A percentile compares a stretch with the other conserved stretches of the same genome.
Evolutionary conservation across 2,113 vertebrate genomes (phyloP).

Genomic region (Platysternon megacephalum): DNA sequence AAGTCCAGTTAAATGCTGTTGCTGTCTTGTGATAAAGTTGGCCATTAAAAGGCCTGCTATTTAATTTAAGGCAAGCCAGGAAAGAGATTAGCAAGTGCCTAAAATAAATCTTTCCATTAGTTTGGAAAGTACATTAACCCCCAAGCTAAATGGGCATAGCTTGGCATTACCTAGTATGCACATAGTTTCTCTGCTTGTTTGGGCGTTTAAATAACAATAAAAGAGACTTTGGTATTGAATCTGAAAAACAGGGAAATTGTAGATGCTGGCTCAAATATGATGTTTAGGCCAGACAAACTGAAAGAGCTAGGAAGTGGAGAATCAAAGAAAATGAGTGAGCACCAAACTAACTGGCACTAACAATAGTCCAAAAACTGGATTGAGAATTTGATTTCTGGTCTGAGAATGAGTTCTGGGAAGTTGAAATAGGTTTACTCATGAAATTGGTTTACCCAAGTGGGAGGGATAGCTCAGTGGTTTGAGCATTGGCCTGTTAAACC

Average conservation of each 20-base stretch:
- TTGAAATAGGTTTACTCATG: background rate
- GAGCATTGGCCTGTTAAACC: too few species aligned
- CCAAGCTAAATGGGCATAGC: background rate
- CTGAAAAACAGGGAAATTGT: background rate
- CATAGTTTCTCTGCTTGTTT: background rate
- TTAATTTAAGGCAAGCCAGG: constrained; percentile 47
- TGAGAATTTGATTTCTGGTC: background rate
- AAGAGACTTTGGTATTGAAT: background rate
- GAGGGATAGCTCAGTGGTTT: too few species aligned
- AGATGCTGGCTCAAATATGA: background rate
- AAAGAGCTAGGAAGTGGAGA: background rate
- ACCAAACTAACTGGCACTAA: background rate
- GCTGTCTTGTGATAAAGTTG: constrained; percentile 25
- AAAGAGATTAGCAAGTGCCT: constrained; percentile 17
- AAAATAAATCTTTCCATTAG: background rate
- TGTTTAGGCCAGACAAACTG: background rate
- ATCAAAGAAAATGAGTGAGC: background rate
- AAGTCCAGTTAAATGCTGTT: constrained; percentile 35
- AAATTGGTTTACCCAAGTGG: too few species aligned
- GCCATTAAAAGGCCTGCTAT: background rate
- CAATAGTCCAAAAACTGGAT: background rate
- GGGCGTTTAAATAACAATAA: background rate
- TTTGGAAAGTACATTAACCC: background rate
- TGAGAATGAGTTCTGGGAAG: background rate
- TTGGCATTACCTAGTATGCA: background rate